These are phyloP conservation scores for Anniella stebbinsi DNA, from an alignment of 2,797 vertebrate genomes.

Conservation along the genomic window DNA sequence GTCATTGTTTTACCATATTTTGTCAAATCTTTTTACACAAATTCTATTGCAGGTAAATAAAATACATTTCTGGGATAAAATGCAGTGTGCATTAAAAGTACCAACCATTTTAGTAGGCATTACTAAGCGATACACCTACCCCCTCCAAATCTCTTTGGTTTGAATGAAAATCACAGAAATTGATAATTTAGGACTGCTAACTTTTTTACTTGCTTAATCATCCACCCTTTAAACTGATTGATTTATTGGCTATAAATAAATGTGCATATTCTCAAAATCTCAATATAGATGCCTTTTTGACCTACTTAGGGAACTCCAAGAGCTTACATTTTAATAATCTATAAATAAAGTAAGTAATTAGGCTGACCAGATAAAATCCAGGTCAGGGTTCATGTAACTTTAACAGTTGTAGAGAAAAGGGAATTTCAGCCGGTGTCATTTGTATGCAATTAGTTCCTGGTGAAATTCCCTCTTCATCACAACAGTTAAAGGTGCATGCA, in stretches of 20 bases:
- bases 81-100: neutral
- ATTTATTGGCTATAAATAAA: neutral
- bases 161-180: neutral
- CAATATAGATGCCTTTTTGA: neutral
- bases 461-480: too few species aligned
- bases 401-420: too few species aligned
- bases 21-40: constrained; percentile 1
- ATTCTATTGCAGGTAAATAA: constrained; percentile 14
- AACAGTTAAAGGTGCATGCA: too few species aligned
- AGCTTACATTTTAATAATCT: neutral
- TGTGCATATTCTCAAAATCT: neutral
- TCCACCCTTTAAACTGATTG: neutral
- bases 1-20: neutral
- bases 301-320: neutral
- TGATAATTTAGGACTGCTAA: neutral
- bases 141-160: neutral
- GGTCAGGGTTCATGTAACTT: too few species aligned
- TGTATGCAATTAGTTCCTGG: too few species aligned
- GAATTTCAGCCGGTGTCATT: too few species aligned
- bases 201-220: neutral
- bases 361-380: too few species aligned
- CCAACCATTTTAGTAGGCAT: neutral
- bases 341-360: too few species aligned
- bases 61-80: neutral
- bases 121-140: neutral